Evolutionary conservation across 2,797 vertebrate species (phyloP).

Genomic region (Distichodus sexfasciatus): DNA sequence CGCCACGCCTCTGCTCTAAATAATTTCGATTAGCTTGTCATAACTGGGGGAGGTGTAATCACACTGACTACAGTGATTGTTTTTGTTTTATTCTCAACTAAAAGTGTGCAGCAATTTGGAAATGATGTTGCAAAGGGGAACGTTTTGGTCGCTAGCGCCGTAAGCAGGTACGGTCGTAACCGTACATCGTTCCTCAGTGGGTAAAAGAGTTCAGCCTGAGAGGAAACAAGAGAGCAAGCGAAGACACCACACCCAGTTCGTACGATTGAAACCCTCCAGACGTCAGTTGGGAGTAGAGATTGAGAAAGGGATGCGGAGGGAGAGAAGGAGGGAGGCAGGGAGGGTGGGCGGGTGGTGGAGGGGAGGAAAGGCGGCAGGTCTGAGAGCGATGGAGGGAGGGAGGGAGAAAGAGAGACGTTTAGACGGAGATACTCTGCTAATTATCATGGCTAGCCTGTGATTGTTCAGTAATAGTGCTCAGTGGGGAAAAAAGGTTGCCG

Average conservation of each 20-base stretch:
- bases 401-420: constrained; percentile 61
- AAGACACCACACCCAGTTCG: constrained; percentile 55
- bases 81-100: constrained; percentile 49
- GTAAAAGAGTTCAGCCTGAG: constrained; percentile 45
- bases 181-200: constrained; percentile 44
- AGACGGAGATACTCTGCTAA: constrained; percentile 79
- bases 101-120: constrained; percentile 43
- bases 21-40: constrained; percentile 48
- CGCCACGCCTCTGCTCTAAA: constrained; percentile 57
- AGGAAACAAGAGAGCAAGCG: constrained; percentile 14
- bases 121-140: constrained; percentile 37
- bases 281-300: constrained; percentile 49
- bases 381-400: constrained; percentile 61
- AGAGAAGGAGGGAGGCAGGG: constrained; percentile 51
- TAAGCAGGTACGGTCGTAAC: constrained; percentile 27
- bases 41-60: constrained; percentile 11
- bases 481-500: constrained; percentile 81
- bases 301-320: constrained; percentile 47
- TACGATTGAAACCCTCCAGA: constrained; percentile 49
- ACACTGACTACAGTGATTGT: constrained; percentile 32
- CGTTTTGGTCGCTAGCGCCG: constrained; percentile 31
- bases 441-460: constrained; percentile 84
- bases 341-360: constrained; percentile 47
- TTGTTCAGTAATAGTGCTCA: constrained; percentile 87
- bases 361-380: constrained; percentile 46